Percentiles rank a stretch among this genome's conserved stretches.
These are phyloP conservation scores for Steatornis caripensis DNA, from an alignment of 2,113 vertebrate genomes.

Conservation along the genomic window DNA sequence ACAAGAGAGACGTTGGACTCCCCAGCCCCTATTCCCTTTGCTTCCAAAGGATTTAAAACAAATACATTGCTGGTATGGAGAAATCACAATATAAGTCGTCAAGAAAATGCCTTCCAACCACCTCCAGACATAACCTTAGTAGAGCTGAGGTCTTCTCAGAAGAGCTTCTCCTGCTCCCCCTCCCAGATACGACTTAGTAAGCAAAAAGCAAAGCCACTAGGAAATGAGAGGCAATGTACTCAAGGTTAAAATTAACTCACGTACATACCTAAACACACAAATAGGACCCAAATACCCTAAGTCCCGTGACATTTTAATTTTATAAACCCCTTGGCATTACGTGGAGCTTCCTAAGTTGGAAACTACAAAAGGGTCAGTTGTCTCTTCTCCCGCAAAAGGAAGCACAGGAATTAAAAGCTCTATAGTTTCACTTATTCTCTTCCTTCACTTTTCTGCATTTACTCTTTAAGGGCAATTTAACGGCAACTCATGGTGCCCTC, in stretches of 20 bases:
- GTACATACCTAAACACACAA: neutral
- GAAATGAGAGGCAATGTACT: neutral
- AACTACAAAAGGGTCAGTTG: neutral
- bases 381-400: neutral
- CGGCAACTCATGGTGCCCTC: neutral
- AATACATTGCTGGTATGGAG: neutral
- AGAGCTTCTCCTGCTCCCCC: neutral
- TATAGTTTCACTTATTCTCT: neutral
- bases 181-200: neutral
- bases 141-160: neutral
- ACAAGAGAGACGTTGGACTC: rapidly evolving
- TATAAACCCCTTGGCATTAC: neutral
- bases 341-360: neutral
- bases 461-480: no score
- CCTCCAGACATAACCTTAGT: neutral
- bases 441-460: neutral
- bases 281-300: neutral
- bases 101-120: neutral
- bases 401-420: neutral
- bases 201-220: neutral
- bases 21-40: neutral
- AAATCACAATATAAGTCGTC: neutral
- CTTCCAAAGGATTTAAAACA: neutral
- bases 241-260: neutral
- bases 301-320: neutral